These are phyloP conservation scores for Cynopterus brachyotis DNA, from an alignment of 2,113 vertebrate species.

Conservation along the genomic window DNA sequence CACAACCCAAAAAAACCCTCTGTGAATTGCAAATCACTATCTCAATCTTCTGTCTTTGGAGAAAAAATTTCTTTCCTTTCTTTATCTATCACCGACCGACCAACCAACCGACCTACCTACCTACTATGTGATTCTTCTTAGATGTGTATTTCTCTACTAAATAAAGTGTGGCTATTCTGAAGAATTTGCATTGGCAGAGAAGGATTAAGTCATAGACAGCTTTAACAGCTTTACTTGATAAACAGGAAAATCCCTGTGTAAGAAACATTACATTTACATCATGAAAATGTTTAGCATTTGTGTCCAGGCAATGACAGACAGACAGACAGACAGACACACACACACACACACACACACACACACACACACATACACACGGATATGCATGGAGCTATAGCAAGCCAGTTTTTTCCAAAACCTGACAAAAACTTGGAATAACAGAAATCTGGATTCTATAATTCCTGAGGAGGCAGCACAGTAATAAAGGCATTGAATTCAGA, in stretches of 20 bases:
- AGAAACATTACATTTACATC: constrained; percentile 10
- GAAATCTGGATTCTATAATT: neutral
- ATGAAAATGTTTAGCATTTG: neutral
- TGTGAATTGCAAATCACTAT: neutral
- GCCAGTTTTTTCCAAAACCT: neutral
- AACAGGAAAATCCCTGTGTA: neutral
- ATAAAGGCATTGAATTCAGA: constrained; percentile 5
- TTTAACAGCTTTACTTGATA: neutral
- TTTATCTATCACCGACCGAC: neutral
- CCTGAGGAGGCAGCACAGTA: neutral
- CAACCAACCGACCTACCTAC: neutral
- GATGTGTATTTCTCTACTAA: neutral
- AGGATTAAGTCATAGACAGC: neutral
- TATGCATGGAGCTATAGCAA: neutral
- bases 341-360: neutral
- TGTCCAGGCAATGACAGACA: neutral
- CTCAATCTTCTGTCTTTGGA: neutral
- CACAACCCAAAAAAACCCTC: neutral
- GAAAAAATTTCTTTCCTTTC: neutral
- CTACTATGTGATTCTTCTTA: neutral
- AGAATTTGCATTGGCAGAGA: neutral
- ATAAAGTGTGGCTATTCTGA: neutral
- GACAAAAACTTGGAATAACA: neutral
- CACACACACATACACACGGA: neutral
- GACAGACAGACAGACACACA: neutral